Base-by-base conservation (phyloP, 2,888 invertebrate species). In the Spisula subtruncata region DNA sequence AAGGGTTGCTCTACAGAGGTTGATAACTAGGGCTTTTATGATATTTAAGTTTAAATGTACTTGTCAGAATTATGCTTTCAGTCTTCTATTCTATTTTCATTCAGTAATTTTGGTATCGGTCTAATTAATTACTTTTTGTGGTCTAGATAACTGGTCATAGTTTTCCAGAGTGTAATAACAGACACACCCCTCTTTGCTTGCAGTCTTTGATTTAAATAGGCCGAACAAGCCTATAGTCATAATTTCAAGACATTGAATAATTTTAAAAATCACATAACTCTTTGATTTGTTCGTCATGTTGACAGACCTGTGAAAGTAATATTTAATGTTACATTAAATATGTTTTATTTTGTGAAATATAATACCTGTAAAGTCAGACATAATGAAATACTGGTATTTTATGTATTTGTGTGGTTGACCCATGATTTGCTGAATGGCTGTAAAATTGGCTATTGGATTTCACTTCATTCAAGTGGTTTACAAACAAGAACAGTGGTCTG, bases 381-480 rank as follows among this genome's bases (percentile, higher is more conserved):
- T 2, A 71, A 51, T 75, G 29, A 82, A 41, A 66, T 66, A 81
- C 20, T 51, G 14, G 41, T 56, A 86, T 75, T 82, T 66, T 82
- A n/a, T 16, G 46, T 60, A 66, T 82, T 71, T 48, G 71, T 82
- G 66, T 75, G 81, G 14, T 66, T 87, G 87, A 87, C 71, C 81
- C 82, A 18, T 54, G 25, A 66, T 25, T 25, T 5, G 25, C 54
- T 20, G 81, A 71, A 25, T 75, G 71, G 82, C 35, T 82, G 71
- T 41, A 51, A 71, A 81, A 82, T 54, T 75, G 32, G 41, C 41
- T 35, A 71, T 87, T 35, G 18, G 51, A 81, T 75, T 75, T 75
- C 75, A 75, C 16, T 75, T 75, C 75, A 56, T 54, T 54, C 54
- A 54, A 82, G 25, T 6, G 29, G 32, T 75, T 75, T 75, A 32